Base-by-base conservation (phyloP, 2,113 vertebrate species). In the Castor canadensis region DNA sequence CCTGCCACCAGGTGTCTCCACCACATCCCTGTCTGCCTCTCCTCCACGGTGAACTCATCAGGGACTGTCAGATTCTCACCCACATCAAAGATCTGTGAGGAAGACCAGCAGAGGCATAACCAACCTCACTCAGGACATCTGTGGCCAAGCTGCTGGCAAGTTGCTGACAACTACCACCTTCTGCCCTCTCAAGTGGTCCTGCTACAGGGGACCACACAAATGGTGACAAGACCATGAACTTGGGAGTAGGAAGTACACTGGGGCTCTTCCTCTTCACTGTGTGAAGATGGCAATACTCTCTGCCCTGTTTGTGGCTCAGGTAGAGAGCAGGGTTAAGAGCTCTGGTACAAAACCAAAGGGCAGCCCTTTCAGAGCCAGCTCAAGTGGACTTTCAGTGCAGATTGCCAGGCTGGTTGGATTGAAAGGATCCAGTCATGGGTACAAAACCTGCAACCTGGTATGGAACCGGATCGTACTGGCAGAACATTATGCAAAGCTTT, bases 1-100 rank as follows among this genome's bases (percentile, higher is more conserved):
- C 99, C 99, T 0, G 99, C 99, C 94, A 99, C 99, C 45, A 99
- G 98, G 93, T 99, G 99, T 64, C 99, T 98, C 99, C 99, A 99
- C 99, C 99, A 99, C 99, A 99, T 99, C 38, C 99, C 99, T 0
- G 99, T 99, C 96, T 99, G 98, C 93, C 99, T 99, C 98, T 99
- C 99, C 79, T 99, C 99, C 81, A 99, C 99, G 0, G 99, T 99
- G 98, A 99, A 99, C 96, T 99, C 99, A 92, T 99, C 99, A 0
- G 99, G 99, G 2, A 99, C 99, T 0, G 99, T 98, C 97, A 99
- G 97, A 96, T 99, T 99, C 97, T 99, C 99, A 3, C 99, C 99
- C 4, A 99, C 99, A 49, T 99, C 99, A 49, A 99, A 99, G 97
- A 99, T 99, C 99, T 99, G 97, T 40, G 96, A 93, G 88, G 60